Conservation (phyloP, 2,888 invertebrate genomes). For the Perizoma flavofasciatum region DNA sequence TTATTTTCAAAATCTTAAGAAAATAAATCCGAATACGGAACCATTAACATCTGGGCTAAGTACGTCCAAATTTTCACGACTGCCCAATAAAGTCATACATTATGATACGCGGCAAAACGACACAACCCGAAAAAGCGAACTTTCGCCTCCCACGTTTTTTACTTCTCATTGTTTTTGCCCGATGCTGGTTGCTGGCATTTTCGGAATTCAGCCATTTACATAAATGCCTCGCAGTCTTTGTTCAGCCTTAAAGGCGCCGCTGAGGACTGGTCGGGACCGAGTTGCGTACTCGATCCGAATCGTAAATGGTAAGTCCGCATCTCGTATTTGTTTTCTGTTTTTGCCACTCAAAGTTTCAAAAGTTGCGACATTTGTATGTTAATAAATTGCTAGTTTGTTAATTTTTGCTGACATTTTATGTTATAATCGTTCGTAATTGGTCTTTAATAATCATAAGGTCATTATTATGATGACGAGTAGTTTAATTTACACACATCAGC, state of each 20-base stretch:
- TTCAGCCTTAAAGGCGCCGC: constrained; percentile 79
- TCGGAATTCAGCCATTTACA: constrained; percentile 80
- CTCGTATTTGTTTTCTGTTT: constrained; percentile 54
- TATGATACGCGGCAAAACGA: constrained; percentile 56
- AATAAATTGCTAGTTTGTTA: constrained; percentile 38
- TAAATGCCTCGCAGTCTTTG: constrained; percentile 76
- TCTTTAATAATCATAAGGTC: constrained; percentile 11
- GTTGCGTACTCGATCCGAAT: constrained; percentile 47
- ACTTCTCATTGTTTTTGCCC: constrained; percentile 70
- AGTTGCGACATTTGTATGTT: constrained; percentile 53
- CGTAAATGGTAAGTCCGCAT: constrained; percentile 52
- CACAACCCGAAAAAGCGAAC: constrained; percentile 70
- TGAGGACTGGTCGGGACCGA: constrained; percentile 50
- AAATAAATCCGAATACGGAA: constrained; percentile 60
- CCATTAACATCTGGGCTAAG: constrained; percentile 56
- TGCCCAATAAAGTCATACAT: constrained; percentile 44
- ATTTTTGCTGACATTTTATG: constrained; percentile 34
- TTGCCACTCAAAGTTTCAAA: constrained; percentile 49
- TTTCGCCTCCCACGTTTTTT: constrained; percentile 73
- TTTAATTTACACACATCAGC: neutral
- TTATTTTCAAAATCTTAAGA: constrained; percentile 14
- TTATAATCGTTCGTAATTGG: constrained; percentile 26
- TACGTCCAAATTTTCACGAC: constrained; percentile 36
- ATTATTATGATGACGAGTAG: constrained; percentile 2
- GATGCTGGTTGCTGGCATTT: constrained; percentile 64